Conservation (phyloP, 2,113 vertebrate genomes). For the Planiliza haematocheilus region DNA sequence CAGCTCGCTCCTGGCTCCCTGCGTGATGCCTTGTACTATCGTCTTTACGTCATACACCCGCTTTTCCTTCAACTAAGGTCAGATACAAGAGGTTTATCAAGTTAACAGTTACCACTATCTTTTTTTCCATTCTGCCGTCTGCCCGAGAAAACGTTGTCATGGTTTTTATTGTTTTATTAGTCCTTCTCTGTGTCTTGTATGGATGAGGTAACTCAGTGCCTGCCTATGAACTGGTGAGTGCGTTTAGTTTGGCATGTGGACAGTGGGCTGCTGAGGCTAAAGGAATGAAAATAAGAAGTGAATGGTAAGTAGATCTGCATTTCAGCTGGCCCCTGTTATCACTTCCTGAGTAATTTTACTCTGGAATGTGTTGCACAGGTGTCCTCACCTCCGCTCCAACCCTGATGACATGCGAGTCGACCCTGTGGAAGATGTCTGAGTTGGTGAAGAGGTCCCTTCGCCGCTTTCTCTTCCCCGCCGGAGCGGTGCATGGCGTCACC, state of each 20-base stretch:
- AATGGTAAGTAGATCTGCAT: too few relatives aligned
- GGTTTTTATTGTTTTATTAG: background rate
- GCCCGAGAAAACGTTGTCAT: too few relatives aligned
- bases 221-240: background rate
- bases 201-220: background rate
- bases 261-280: too few relatives aligned
- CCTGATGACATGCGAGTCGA: constrained; percentile 76
- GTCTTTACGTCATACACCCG: constrained; percentile 68
- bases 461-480: constrained; percentile 61
- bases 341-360: background rate
- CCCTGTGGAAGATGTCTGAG: constrained; percentile 65
- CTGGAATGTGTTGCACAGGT: background rate
- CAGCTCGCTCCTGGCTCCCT: constrained; percentile 77
- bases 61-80: constrained; percentile 76
- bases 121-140: too few relatives aligned
- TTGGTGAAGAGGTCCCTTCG: constrained; percentile 81
- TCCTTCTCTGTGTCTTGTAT: background rate
- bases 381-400: constrained; percentile 79
- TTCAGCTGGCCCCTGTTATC: too few relatives aligned
- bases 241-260: background rate
- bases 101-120: too few relatives aligned
- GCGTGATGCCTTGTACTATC: constrained; percentile 78
- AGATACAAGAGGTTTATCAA: background rate
- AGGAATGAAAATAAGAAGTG: background rate
- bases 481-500: background rate